Base-by-base conservation (phyloP, 2,113 vertebrate genomes). In the Hippolais icterina region DNA sequence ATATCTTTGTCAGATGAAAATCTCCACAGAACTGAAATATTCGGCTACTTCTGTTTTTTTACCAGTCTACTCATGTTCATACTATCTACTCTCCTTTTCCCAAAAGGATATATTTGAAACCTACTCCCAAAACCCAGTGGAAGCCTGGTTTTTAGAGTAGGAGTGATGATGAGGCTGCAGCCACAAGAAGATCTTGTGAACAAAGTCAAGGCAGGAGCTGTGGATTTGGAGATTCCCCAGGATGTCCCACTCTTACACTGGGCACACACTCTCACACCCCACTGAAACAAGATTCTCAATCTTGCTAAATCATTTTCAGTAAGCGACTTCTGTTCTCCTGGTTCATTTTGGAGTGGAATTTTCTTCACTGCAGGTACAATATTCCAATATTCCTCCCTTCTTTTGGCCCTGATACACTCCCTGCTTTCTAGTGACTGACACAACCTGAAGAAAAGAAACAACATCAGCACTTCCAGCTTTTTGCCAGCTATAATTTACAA, bases 211-310 rank as follows among this genome's bases (percentile, higher is more conserved):
- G 65, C 54, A 35, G 33, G 12, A 50, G 4, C 35, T 42, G 35
- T 2, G 9, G 53, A 41, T 74, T 24, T 63, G 44, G 41, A 72
- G 31, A 15, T 42, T 37, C 23, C 47, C 12, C 20, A 59, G 37
- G 10, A 24, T 44, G 18, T 35, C 61, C 37, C 37, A 31, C 9
- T 29, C 44, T 64, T 10, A 10, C 28, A 9, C 18, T 0, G 0
- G 4, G 28, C 25, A 50, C 66, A 39, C 22, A 37, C 19, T 21
- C 47, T 15, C 60, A 56, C 17, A 76, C 27, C 23, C n/a, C 42
- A 53, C 24, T 24, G 44, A 76, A 87, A 59, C 29, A 76, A 41
- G 9, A 3, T 21, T 61, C 50, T 86, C 60, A 35, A 7, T 23
- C 18, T 28, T 61, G 47, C 9, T 71, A 29, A 92, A 57, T 44